phyloP scores from a whole-genome alignment of 2,113 vertebrate genomes.

The Bubo bubo region DNA sequence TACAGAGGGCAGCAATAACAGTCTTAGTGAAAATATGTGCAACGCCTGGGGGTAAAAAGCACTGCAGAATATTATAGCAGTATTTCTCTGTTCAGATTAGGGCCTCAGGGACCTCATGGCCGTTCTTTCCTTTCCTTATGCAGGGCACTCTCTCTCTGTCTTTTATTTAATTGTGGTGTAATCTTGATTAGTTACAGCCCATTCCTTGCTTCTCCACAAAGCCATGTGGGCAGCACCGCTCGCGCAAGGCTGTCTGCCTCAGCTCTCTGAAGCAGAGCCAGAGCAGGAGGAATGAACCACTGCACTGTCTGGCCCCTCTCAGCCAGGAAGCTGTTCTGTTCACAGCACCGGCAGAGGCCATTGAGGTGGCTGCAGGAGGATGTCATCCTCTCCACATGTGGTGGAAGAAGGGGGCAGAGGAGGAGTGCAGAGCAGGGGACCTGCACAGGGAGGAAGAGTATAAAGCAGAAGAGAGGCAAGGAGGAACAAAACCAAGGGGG shows the following conservation, averaged over 20 bases:
- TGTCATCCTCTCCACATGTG: not conserved
- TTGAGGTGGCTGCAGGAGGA: not conserved
- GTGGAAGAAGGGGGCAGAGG: not conserved
- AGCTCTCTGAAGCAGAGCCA: constrained; percentile 53
- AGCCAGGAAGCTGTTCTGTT: constrained; percentile 41
- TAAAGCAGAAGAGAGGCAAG: not conserved
- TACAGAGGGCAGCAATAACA: not conserved
- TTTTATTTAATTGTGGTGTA: not conserved
- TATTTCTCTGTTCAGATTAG: not conserved
- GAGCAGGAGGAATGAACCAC: constrained; percentile 26
- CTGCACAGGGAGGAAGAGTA: not conserved
- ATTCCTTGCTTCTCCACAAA: not conserved
- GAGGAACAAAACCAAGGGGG: not conserved
- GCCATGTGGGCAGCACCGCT: constrained; percentile 1
- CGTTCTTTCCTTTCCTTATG: not conserved
- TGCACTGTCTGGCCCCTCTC: constrained; percentile 27
- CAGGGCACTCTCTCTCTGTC: not conserved
- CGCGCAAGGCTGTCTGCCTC: constrained; percentile 48
- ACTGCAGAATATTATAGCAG: not conserved
- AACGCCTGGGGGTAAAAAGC: not conserved
- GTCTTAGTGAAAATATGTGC: not conserved
- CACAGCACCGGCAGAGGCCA: not conserved
- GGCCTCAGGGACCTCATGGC: not conserved
- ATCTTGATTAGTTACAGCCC: constrained; percentile 50
- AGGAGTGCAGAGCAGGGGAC: not conserved